Evolutionary conservation across 64 coral and sea anemone species (phyloP).

Genomic region (Catalaphyllia jardinei): DNA sequence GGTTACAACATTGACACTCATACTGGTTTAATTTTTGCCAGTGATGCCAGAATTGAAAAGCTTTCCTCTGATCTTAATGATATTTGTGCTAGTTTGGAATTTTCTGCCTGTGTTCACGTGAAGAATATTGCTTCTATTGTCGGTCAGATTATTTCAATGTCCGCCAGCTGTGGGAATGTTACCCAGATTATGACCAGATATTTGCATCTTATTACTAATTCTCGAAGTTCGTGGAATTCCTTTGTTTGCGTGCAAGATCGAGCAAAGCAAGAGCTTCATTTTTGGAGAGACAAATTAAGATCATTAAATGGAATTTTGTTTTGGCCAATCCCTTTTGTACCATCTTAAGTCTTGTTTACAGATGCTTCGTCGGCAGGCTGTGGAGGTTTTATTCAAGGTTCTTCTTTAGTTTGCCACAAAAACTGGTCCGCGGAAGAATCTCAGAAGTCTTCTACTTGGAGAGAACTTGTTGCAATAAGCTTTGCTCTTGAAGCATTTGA

Average conservation of each 20-base stretch:
- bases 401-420: not conserved
- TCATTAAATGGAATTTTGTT: not conserved
- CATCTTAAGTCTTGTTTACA: not conserved
- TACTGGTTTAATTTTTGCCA: not conserved
- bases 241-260: not conserved
- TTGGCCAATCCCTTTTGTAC: slow-evolving; percentile 2
- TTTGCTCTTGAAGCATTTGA: not conserved
- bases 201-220: slow-evolving; percentile 33
- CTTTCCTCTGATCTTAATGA: not conserved
- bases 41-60: slow-evolving; percentile 12
- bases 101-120: not conserved
- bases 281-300: slow-evolving; percentile 7
- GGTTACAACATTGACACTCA: slow-evolving; percentile 21
- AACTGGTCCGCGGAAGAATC: not conserved
- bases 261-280: not conserved
- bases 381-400: slow-evolving; percentile 15
- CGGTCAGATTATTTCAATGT: slow-evolving; percentile 9
- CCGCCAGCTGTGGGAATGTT: not conserved
- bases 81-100: not conserved
- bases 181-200: slow-evolving; percentile 41
- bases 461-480: not conserved
- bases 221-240: slow-evolving; percentile 4
- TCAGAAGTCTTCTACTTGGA: not conserved
- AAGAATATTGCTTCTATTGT: slow-evolving; percentile 16
- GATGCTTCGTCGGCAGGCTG: slow-evolving; percentile 14